Evolutionary conservation across 92 coral and sea anemone species (phyloP).

Genomic region (Diadumene lineata): DNA sequence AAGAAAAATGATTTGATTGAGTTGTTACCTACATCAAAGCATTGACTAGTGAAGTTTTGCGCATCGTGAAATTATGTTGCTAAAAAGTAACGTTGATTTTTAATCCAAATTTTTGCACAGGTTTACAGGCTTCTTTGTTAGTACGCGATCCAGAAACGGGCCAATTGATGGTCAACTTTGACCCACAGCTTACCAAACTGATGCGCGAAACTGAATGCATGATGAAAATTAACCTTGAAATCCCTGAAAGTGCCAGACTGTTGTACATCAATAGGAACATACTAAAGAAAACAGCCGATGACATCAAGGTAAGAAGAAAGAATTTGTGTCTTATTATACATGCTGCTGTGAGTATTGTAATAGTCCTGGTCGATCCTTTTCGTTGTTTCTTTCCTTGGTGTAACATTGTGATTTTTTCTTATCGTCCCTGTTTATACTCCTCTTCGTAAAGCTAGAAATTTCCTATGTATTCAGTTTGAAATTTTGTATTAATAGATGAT

Average conservation of each 20-base stretch:
- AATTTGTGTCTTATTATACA: too few relatives aligned
- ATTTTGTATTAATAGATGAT: slow-evolving; percentile 66
- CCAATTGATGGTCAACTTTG: slow-evolving; percentile 73
- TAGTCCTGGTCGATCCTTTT: too few relatives aligned
- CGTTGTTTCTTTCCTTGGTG: too few relatives aligned
- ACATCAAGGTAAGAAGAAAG: slow-evolving; percentile 53
- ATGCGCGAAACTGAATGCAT: slow-evolving; percentile 89
- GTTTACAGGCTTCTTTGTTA: slow-evolving; percentile 76
- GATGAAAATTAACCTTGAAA: slow-evolving; percentile 72
- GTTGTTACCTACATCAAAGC: too few relatives aligned
- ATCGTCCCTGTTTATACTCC: too few relatives aligned
- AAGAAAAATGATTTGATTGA: too few relatives aligned
- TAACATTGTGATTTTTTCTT: too few relatives aligned
- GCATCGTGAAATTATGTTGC: background rate
- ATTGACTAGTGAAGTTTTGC: too few relatives aligned
- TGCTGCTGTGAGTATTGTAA: too few relatives aligned
- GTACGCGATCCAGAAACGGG: slow-evolving; percentile 75
- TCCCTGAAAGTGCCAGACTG: slow-evolving; percentile 72
- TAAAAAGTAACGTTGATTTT: background rate
- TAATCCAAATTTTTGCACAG: slow-evolving; percentile 27
- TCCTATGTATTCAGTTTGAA: too few relatives aligned
- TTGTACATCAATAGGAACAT: slow-evolving; percentile 50
- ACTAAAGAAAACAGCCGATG: slow-evolving; percentile 56
- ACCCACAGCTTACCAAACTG: slow-evolving; percentile 75
- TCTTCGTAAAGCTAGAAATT: too few relatives aligned